These are phyloP conservation scores for Lithobates sylvaticus DNA, from an alignment of 2,797 vertebrate genomes.

Conservation along the genomic window DNA sequence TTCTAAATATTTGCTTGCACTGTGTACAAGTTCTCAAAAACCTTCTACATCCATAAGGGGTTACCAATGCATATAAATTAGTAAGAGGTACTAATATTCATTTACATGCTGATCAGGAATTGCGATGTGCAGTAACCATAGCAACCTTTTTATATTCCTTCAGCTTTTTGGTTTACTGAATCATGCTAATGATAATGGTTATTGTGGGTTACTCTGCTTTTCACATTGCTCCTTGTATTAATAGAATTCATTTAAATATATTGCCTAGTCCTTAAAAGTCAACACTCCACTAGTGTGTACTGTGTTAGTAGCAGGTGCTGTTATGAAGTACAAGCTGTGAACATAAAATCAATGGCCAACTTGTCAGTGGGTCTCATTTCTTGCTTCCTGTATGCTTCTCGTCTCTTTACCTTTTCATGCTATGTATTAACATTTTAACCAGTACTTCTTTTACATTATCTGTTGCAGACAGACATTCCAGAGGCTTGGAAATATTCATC, in stretches of 20 bases:
- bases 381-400: not conserved
- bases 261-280: not conserved
- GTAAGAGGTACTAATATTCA: not conserved
- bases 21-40: not conserved
- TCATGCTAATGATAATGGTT: not conserved
- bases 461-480: slow-evolving; percentile 53
- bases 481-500: slow-evolving; percentile 20
- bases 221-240: not conserved
- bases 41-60: not conserved
- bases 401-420: not conserved
- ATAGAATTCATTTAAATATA: not conserved
- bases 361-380: not conserved
- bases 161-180: not conserved
- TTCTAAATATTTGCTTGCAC: no score
- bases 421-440: slow-evolving; percentile 31
- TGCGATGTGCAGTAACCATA: not conserved
- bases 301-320: not conserved
- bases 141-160: no score
- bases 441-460: slow-evolving; percentile 2
- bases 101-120: not conserved
- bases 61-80: not conserved
- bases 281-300: not conserved
- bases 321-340: not conserved
- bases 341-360: not conserved
- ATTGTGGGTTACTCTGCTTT: not conserved